Evolutionary conservation across 2,888 invertebrate genomes (phyloP), one percentile per base, ranked within the genome.

Genomic region (Seladonia tumulorum): DNA sequence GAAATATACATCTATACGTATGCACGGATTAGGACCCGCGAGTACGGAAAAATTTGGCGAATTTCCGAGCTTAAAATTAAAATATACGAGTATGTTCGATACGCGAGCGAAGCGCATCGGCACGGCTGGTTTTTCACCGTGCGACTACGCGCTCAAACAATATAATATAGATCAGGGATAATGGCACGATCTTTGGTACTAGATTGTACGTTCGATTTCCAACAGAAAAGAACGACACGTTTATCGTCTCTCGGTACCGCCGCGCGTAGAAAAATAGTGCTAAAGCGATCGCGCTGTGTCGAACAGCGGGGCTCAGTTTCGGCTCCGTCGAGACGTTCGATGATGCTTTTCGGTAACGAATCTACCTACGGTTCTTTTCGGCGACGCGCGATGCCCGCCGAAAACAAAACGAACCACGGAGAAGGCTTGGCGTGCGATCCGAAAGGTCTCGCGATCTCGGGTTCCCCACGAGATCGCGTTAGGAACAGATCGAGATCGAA

Each of bases 71-170:
- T 90, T 90, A 89, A 81, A 87, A 88, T 85, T 92, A 91, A 74
- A 82, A 82, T 85, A 88, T 70, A 85, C 85, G 92, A 92, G 92
- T 93, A 93, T 91, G 86, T 85, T 81, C 83, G 91, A 92, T 92
- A 92, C 91, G 87, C 91, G 82, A 87, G 87, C 74, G 75, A 81
- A 63, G 14, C 66, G 29, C 66, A 18, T 35, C 35, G 18, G 18
- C 18, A 2, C 4, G 18, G 35, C 22, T 18, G 35, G 22, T 66
- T 3, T 3, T 1, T 18, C 66, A 35, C 29, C 5, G 7, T 12
- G 25, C 29, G 63, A 18, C 25, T 25, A 18, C 57, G 18, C 39
- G 29, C 42, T 70, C 29, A 57, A 63, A 73, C 5, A 53, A n/a
- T 35, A 5, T 35, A 35, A 35, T 35, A 35, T 66, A 76, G 57